Evolutionary conservation across 2,113 vertebrate species (phyloP), one percentile per base, ranked within the genome.

Genomic region (Neomonachus schauinslandi): DNA sequence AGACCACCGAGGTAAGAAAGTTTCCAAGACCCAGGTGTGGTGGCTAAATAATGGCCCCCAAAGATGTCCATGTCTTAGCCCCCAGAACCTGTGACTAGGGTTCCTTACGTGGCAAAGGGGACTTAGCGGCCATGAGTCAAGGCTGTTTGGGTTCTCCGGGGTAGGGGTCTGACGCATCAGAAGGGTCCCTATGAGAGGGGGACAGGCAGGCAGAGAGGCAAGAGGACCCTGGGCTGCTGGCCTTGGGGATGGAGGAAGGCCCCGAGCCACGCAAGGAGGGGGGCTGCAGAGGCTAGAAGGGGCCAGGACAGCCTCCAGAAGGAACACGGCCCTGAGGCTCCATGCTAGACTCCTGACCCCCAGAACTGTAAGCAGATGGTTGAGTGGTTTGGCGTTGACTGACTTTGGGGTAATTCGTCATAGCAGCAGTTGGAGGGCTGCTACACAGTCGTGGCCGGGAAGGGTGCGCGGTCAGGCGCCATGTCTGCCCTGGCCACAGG

Each of bases 211-310:
- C 72, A 14, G 42, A 12, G 18, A 18, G 24, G 22, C 3, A 6
- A 31, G 67, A 22, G 2, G 36, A 53, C 24, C 5, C 1, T 22
- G 2, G 0, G 1, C 42, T 63, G 76, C 33, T 5, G 24, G 15
- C 49, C n/a, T 11, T 12, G 55, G 24, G 13, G 59, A n/a, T 1
- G 11, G 21, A 6, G 46, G 76, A 2, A 36, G 31, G 15, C 42
- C 1, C 2, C 0, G 5, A 51, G 51, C 72, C 31, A 1, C 5
- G 22, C 8, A 1, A 1, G 0, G 4, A 6, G 24, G 59, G 0
- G 4, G 2, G 33, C 83, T 3, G 12, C 3, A 9, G 31, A 4
- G 14, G 12, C 63, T 3, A 26, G 46, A 2, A 16, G 22, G 46
- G 13, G 24, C 24, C 42, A 76, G 42, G 72, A 28, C 42, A 31